phyloP scores from a whole-genome alignment of 35 echinoderm and acorn worm genomes.

The Chiridota heheva region DNA sequence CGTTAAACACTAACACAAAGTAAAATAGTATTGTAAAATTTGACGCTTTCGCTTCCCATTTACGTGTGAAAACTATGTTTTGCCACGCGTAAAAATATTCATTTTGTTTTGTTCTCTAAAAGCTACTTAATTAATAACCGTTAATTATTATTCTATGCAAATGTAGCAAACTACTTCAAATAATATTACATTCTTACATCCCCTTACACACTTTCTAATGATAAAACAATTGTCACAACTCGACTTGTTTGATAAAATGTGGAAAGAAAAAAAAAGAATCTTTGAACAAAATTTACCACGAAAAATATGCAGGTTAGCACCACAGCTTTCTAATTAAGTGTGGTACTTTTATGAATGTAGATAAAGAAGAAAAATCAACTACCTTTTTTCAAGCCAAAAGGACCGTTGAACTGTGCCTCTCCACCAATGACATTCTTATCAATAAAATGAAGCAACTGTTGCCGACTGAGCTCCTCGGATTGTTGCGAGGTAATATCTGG shows the following conservation, averaged over 20 bases:
- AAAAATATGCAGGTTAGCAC: not conserved
- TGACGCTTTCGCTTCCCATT: too few relatives aligned
- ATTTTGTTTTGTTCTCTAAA: too few relatives aligned
- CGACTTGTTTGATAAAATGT: not conserved
- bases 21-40: too few relatives aligned
- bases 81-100: too few relatives aligned
- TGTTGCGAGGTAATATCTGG: too few relatives aligned
- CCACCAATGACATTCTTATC: constrained; percentile 58
- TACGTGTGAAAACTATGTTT: too few relatives aligned
- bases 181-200: not conserved
- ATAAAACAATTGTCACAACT: not conserved
- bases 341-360: not conserved
- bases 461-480: too few relatives aligned
- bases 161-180: too few relatives aligned
- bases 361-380: constrained; percentile 1
- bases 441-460: constrained; percentile 46
- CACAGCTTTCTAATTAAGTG: not conserved
- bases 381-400: constrained; percentile 63
- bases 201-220: not conserved
- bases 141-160: too few relatives aligned
- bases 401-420: constrained; percentile 60
- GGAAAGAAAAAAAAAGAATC: not conserved
- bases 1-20: too few relatives aligned
- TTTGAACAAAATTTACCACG: not conserved
- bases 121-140: too few relatives aligned